A percentile compares a stretch with the other conserved stretches of the same genome.
phyloP scores from a whole-genome alignment of 2,113 vertebrate species.

The Crotalus helleri region DNA sequence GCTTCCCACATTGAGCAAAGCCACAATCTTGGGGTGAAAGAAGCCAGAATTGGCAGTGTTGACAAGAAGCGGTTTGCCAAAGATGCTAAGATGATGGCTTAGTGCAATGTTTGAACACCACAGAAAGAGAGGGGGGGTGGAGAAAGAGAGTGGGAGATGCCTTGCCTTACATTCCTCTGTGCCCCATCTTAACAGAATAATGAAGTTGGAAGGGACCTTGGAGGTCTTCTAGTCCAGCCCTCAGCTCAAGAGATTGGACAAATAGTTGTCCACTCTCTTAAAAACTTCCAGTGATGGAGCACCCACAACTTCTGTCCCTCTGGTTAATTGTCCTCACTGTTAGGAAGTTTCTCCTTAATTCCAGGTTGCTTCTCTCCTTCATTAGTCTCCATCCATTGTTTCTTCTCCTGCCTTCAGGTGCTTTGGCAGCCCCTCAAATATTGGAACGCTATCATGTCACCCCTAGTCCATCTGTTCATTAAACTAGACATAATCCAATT shows the following conservation, averaged over 20 bases:
- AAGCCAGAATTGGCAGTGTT: neutral
- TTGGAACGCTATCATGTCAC: neutral
- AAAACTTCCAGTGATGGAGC: neutral
- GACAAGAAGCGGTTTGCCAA: neutral
- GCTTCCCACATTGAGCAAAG: neutral
- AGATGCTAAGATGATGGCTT: neutral
- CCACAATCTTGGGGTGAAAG: neutral
- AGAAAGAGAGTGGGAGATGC: fast-evolving
- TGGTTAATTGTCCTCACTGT: neutral
- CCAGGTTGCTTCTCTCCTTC: neutral
- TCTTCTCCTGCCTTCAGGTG: neutral
- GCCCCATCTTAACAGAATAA: neutral
- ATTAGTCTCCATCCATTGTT: neutral
- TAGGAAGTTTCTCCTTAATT: neutral
- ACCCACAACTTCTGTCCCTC: neutral
- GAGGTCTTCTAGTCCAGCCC: neutral
- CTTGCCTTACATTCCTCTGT: neutral
- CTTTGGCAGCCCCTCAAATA: neutral
- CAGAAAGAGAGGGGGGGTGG: neutral
- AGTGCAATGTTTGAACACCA: neutral
- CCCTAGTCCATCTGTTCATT: neutral
- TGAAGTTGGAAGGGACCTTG: neutral
- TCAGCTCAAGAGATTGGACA: neutral
- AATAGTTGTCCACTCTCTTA: neutral
- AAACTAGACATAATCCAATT: too few relatives aligned